A percentile compares a stretch with the other conserved stretches of the same genome.
Evolutionary conservation across 2,113 vertebrate genomes (phyloP).

Genomic region (Nibea coibor): DNA sequence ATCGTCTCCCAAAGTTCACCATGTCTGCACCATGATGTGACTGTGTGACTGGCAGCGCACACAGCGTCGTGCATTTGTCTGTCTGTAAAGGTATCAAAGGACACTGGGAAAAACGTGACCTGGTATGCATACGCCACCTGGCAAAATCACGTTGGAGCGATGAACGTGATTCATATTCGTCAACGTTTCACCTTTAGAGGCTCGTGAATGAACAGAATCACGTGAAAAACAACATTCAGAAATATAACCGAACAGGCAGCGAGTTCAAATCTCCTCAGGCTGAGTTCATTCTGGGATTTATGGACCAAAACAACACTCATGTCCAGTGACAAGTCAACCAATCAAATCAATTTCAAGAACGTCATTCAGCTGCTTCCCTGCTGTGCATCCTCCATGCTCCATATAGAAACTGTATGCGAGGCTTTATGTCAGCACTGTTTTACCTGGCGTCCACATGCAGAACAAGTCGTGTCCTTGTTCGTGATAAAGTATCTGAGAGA

Average conservation of each 20-base stretch:
- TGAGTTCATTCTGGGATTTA: neutral
- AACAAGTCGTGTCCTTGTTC: conserved; percentile 10
- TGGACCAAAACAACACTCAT: neutral
- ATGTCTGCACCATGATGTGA: no score
- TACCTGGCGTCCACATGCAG: neutral
- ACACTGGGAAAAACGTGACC: no score
- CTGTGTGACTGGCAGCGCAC: no score
- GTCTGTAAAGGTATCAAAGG: no score
- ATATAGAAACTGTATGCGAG: neutral
- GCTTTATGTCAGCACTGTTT: neutral
- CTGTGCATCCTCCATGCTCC: neutral
- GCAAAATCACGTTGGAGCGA: no score
- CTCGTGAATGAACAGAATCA: no score
- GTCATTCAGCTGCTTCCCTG: conserved; percentile 5
- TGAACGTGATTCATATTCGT: no score
- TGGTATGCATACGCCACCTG: no score
- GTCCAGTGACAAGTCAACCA: neutral
- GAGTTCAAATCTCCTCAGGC: neutral
- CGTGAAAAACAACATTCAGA: no score
- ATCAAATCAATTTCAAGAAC: conserved; percentile 12
- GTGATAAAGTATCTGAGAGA: neutral
- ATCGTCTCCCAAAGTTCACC: no score
- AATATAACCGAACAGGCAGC: neutral
- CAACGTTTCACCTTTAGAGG: no score
- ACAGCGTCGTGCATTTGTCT: no score